These are phyloP conservation scores for Bombus waltoni DNA, from an alignment of 1,140 invertebrate species.

Conservation along the genomic window DNA sequence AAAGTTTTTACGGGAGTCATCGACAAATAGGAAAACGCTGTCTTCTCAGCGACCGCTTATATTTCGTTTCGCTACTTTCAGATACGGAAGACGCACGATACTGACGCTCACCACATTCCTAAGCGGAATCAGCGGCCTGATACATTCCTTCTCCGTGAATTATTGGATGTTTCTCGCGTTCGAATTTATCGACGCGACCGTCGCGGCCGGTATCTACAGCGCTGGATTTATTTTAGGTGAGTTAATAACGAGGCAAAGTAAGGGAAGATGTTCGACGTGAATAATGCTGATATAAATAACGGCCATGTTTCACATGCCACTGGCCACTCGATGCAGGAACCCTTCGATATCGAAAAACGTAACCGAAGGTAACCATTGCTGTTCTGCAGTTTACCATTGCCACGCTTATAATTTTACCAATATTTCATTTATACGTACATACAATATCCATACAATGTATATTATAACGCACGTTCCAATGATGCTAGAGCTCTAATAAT, in stretches of 20 bases:
- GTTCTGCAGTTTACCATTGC: background rate
- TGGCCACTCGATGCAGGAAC: background rate
- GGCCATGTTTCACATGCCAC: constrained; percentile 25
- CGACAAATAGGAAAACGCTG: background rate
- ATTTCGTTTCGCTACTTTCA: constrained; percentile 68
- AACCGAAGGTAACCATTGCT: background rate
- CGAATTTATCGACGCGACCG: constrained; percentile 86
- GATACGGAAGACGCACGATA: constrained; percentile 86
- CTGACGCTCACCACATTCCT: constrained; percentile 81
- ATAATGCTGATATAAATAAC: constrained; percentile 51
- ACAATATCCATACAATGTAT: background rate
- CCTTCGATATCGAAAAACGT: constrained; percentile 30
- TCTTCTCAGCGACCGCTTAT: background rate
- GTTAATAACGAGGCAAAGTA: constrained; percentile 60
- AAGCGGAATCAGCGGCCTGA: constrained; percentile 84
- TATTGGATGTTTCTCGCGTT: constrained; percentile 86
- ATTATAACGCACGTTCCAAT: background rate
- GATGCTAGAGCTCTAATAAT: background rate
- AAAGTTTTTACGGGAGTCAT: background rate
- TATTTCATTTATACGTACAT: background rate
- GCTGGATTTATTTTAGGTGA: constrained; percentile 85
- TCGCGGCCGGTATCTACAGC: constrained; percentile 86
- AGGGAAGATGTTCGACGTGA: constrained; percentile 46
- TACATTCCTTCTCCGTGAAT: constrained; percentile 86
- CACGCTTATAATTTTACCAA: background rate